Percentiles rank a stretch among this genome's conserved stretches.
These are phyloP conservation scores for Babyrousa celebensis DNA, from an alignment of 2,797 vertebrate genomes.

Conservation along the genomic window DNA sequence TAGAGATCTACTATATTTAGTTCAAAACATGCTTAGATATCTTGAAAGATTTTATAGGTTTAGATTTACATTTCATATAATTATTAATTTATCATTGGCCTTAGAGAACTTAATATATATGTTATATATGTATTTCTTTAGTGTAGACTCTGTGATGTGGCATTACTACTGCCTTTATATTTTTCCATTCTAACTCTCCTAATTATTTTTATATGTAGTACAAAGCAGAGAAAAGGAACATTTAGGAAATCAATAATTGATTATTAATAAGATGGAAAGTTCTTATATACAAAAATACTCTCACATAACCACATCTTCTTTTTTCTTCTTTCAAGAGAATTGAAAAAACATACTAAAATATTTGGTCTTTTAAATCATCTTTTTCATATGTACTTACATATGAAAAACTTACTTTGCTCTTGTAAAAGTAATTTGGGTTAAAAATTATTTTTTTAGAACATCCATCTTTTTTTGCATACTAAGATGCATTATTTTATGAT, in stretches of 20 bases:
- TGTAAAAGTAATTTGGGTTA: conserved; percentile 78
- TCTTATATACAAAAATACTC: neutral
- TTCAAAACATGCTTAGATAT: neutral
- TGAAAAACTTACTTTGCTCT: conserved; percentile 66
- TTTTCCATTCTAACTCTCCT: neutral
- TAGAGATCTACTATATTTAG: neutral
- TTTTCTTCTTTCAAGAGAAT: conserved; percentile 17
- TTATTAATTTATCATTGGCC: neutral
- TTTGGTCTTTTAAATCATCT: neutral
- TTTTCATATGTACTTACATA: neutral
- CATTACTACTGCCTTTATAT: neutral
- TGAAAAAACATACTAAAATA: neutral
- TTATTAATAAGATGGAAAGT: neutral
- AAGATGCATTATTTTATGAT: conserved; percentile 65
- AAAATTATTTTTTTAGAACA: conserved; percentile 74
- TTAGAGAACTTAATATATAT: neutral
- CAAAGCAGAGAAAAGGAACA: neutral
- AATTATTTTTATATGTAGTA: neutral
- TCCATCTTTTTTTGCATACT: conserved; percentile 64
- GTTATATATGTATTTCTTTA: neutral
- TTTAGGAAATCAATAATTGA: neutral
- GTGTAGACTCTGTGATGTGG: neutral
- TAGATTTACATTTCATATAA: neutral
- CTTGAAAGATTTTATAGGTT: neutral
- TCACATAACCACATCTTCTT: neutral